Evolutionary conservation across 2,113 vertebrate genomes (phyloP), one percentile per base, ranked within the genome.

Genomic region (Proterorhinus semilunaris): DNA sequence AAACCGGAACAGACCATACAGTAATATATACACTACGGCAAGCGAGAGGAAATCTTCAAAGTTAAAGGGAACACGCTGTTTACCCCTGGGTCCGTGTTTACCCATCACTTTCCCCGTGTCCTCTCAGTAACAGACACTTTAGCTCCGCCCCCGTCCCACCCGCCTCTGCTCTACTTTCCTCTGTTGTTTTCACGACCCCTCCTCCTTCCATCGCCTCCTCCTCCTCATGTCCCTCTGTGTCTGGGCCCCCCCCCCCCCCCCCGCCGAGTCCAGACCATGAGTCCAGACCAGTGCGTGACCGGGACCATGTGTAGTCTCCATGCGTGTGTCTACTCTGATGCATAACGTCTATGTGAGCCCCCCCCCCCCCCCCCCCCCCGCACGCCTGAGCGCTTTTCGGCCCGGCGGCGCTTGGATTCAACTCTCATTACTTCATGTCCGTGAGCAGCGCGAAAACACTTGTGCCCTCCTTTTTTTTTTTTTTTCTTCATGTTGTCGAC

Each of bases 351-450:
- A 57, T 45, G 65, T 54, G 78, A 65, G 68, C 66, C 54, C n/a
- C n/a, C n/a, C n/a, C n/a, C n/a, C n/a, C n/a, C n/a, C n/a, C n/a
- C n/a, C n/a, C n/a, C n/a, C n/a, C n/a, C 5, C 42, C 65, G n/a
- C 78, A 83, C 71, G 86, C 80, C 76, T 84, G 86, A 85, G 76
- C 78, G 77, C 65, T 21, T 21, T 21, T 52, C 82, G 73, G 74
- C 58, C 88, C 88, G 0, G 17, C 66, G 72, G 88, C 83, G 2
- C 58, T 57, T 87, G 88, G 83, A 36, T 78, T 80, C 85, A 68
- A 54, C 62, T 83, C 84, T 87, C 78, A 87, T 91, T 89, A 87
- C 83, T 89, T 87, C 84, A 85, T 79, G 82, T 82, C 79, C 74
- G 80, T 83, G 80, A 84, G 85, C 83, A 79, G 68, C 9, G 55